Evolutionary conservation across 1,140 invertebrate species (phyloP).

Genomic region (Ctenoplectra terminalis): DNA sequence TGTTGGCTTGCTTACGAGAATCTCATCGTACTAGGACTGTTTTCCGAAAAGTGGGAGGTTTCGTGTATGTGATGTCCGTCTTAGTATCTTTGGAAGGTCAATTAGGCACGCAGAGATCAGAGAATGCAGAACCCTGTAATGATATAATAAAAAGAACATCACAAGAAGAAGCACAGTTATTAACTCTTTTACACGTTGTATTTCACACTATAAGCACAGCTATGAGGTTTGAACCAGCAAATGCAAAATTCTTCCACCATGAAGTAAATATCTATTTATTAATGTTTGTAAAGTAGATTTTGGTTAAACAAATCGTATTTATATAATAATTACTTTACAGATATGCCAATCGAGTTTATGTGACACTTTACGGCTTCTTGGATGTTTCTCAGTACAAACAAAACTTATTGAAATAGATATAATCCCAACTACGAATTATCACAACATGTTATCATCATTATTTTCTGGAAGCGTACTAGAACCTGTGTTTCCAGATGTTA

Average conservation of each 20-base stretch:
- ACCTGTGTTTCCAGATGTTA: conserved; percentile 85
- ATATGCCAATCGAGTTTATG: conserved; percentile 96
- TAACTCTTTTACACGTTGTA: conserved; percentile 92
- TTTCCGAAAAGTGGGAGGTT: conserved; percentile 98
- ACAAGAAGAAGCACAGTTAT: conserved; percentile 83
- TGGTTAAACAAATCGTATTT: background rate
- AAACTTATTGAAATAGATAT: conserved; percentile 82
- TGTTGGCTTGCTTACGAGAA: conserved; percentile 94
- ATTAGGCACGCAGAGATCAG: conserved; percentile 82
- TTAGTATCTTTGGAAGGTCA: conserved; percentile 96
- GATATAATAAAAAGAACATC: conserved; percentile 73
- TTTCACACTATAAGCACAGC: conserved; percentile 98
- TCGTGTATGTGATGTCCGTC: conserved; percentile 98
- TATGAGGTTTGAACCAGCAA: conserved; percentile 99
- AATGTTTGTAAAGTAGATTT: conserved; percentile 22
- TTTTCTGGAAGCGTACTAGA: conserved; percentile 90
- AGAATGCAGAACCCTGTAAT: conserved; percentile 77
- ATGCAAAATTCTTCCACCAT: conserved; percentile 98
- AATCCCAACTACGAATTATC: conserved; percentile 79
- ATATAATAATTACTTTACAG: conserved; percentile 75
- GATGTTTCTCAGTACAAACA: conserved; percentile 91
- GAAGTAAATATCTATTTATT: conserved; percentile 86
- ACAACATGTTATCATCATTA: conserved; percentile 82
- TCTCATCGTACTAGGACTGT: conserved; percentile 97
- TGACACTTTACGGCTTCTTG: conserved; percentile 94